Base-by-base conservation (phyloP, 2,888 invertebrate species). In the Panzeria rudis region DNA sequence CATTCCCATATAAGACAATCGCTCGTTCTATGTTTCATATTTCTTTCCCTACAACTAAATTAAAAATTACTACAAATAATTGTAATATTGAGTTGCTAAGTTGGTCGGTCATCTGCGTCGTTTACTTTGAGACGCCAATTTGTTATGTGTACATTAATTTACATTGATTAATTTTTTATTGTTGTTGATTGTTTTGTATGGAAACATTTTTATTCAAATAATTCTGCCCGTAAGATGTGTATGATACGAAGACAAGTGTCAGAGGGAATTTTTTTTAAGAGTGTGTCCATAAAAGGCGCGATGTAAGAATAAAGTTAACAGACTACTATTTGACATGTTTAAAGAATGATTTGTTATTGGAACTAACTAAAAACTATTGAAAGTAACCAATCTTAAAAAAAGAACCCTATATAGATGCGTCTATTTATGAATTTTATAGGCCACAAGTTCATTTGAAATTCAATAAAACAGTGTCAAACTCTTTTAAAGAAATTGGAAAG, bases 171-270 rank as follows among this genome's bases (percentile, higher is more conserved):
- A 68, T 61, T 79, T 78, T 78, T 61, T 82, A 85, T 82, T 85
- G 69, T 20, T 71, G 47, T 64, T 79, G 59, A 85, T 85, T 85
- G 78, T 82, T 82, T 75, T 85, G 85, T 78, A 66, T 75, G 73
- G 64, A 52, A 38, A 78, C 59, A 64, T 54, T 73, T 71, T 41
- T 59, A 29, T 62, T 68, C 64, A 81, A 41, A 77, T 11, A 56
- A 35, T 54, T 59, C 52, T 52, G 20, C 20, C 35, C 56, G 17
- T n/a, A 17, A 47, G 29, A 54, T 76, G 17, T 71, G 32, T 41
- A 4, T 3, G 32, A 47, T 35, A 47, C 17, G 29, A 66, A 17
- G 23, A 41, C 66, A 32, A 66, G 44, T 41, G 23, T 1, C 17
- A 1, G n/a, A 66, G 44, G 11, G 3, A 44, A 56, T 4, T 54